These are phyloP conservation scores for Sciaenops ocellatus DNA, from an alignment of 2,797 vertebrate genomes.

Conservation along the genomic window DNA sequence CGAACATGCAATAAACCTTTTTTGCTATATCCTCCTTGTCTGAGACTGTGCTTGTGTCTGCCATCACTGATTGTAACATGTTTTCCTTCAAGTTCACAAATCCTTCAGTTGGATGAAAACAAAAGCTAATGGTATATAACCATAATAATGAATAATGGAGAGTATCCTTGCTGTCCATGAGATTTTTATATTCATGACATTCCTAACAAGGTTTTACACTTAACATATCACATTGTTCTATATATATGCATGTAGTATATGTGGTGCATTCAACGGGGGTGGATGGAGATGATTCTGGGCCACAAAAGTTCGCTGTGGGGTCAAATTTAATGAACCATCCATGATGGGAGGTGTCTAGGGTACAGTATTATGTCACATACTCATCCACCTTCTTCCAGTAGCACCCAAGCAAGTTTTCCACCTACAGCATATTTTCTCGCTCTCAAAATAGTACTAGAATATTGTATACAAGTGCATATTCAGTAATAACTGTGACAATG, in stretches of 20 bases:
- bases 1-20: too few species aligned
- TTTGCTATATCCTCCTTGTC: too few species aligned
- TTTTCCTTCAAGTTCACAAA: not conserved
- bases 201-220: not conserved
- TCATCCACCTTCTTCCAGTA: not conserved
- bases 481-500: not conserved
- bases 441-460: not conserved
- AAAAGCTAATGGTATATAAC: conserved; percentile 5
- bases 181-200: conserved; percentile 20
- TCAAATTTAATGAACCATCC: conserved; percentile 15
- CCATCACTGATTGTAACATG: too few species aligned
- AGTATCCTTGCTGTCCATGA: not conserved
- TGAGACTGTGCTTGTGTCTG: too few species aligned
- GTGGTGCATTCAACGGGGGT: not conserved
- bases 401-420: not conserved
- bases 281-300: conserved; percentile 4
- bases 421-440: not conserved
- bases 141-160: not conserved
- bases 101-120: conserved; percentile 13
- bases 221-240: not conserved
- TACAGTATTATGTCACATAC: not conserved
- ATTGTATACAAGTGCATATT: not conserved
- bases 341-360: not conserved
- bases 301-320: not conserved
- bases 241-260: conserved; percentile 3